These are phyloP conservation scores for Andrena bicolor DNA, from an alignment of 2,888 invertebrate genomes.

Conservation along the genomic window DNA sequence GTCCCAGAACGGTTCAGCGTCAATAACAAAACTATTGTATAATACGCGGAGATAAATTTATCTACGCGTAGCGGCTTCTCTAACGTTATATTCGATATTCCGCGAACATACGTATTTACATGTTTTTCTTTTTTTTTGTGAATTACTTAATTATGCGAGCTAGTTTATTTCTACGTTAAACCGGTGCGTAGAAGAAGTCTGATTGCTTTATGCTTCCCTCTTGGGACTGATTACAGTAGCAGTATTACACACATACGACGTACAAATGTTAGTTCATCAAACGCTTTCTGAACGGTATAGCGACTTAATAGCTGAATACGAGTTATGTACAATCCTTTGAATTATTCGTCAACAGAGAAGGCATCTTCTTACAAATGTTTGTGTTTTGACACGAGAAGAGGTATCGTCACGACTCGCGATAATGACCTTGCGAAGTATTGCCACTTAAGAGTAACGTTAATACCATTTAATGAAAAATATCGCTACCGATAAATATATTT, in stretches of 20 bases:
- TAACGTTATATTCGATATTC: constrained; percentile 19
- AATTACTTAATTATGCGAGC: constrained; percentile 4
- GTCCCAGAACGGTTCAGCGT: constrained; percentile 19
- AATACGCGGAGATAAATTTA: constrained; percentile 51
- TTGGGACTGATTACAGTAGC: constrained; percentile 4
- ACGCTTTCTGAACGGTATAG: constrained; percentile 12
- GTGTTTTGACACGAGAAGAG: constrained; percentile 6
- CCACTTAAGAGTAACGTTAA: constrained; percentile 20
- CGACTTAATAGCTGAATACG: neutral
- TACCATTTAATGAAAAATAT: constrained; percentile 22
- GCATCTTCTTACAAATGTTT: constrained; percentile 3
- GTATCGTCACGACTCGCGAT: constrained; percentile 1
- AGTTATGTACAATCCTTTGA: constrained; percentile 12
- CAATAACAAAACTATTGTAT: constrained; percentile 60
- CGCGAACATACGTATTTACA: constrained; percentile 61
- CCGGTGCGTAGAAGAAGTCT: constrained; percentile 7
- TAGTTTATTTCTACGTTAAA: constrained; percentile 11
- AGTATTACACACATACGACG: constrained; percentile 10
- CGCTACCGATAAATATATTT: constrained; percentile 21
- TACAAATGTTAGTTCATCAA: constrained; percentile 27
- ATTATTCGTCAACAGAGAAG: constrained; percentile 8
- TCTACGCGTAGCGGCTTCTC: constrained; percentile 30
- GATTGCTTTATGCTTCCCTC: constrained; percentile 11
- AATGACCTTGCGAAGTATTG: constrained; percentile 12
- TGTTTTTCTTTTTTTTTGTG: constrained; percentile 1